phyloP scores from a whole-genome alignment of 2,797 vertebrate species.

The Coregonus suidteri region DNA sequence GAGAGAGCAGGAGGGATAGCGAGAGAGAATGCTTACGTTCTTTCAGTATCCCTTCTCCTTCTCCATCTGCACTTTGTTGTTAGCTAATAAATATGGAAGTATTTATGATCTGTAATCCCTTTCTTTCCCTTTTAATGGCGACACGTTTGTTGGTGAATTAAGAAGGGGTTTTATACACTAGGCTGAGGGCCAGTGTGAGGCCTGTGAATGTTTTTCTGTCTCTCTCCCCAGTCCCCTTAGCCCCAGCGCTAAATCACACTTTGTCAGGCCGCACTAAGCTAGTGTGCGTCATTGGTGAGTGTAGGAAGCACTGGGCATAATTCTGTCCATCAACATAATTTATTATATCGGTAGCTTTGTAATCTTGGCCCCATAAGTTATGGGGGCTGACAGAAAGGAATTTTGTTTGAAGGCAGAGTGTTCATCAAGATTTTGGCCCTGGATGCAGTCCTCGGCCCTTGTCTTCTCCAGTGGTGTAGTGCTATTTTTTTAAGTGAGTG shows the following conservation, averaged over 20 bases:
- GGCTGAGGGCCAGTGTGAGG: conserved; percentile 74
- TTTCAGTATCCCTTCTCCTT: conserved; percentile 64
- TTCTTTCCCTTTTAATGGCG: conserved; percentile 73
- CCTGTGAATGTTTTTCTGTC: conserved; percentile 68
- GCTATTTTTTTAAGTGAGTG: no score
- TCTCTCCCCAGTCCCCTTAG: background rate
- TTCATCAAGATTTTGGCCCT: conserved; percentile 68
- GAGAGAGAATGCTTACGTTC: conserved; percentile 53
- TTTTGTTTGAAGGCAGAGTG: conserved; percentile 87
- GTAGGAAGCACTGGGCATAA: conserved; percentile 98
- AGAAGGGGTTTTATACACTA: conserved; percentile 76
- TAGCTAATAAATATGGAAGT: conserved; percentile 70
- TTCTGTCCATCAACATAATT: conserved; percentile 99
- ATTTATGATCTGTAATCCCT: conserved; percentile 74
- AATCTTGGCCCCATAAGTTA: conserved; percentile 93
- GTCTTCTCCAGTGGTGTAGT: conserved; percentile 15
- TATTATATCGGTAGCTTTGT: conserved; percentile 97
- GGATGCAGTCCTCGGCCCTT: conserved; percentile 10
- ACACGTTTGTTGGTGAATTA: conserved; percentile 76
- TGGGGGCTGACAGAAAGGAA: conserved; percentile 92
- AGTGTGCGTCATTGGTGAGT: conserved; percentile 96
- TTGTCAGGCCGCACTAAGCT: conserved; percentile 94
- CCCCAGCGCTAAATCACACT: conserved; percentile 88
- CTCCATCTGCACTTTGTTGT: conserved; percentile 70
- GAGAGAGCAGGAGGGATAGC: background rate